phyloP scores from a whole-genome alignment of 2,797 vertebrate species.

The Malurus leucopterus region DNA sequence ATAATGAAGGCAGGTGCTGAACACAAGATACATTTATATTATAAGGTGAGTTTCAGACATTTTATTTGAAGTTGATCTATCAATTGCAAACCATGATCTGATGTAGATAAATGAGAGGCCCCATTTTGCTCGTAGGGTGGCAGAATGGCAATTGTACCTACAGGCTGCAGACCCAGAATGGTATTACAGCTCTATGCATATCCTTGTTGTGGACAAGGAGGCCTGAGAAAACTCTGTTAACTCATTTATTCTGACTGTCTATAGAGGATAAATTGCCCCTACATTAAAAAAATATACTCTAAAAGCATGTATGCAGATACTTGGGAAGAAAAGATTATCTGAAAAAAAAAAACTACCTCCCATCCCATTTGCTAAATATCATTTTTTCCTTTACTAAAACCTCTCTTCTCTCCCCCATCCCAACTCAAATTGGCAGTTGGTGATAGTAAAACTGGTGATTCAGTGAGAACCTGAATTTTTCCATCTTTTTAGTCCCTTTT shows the following conservation, averaged over 20 bases:
- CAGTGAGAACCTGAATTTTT: background rate
- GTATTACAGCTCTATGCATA: background rate
- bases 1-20: background rate
- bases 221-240: background rate
- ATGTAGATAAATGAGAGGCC: background rate
- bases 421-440: background rate
- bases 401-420: background rate
- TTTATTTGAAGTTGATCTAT: conserved; percentile 16
- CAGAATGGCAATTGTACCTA: background rate
- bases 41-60: background rate
- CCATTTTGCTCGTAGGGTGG: background rate
- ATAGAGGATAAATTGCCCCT: background rate
- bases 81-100: background rate
- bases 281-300: background rate
- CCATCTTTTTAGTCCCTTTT: background rate
- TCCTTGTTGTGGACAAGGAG: background rate
- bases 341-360: background rate
- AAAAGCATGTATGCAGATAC: background rate
- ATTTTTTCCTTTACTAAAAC: background rate
- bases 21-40: background rate
- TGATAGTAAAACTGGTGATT: background rate
- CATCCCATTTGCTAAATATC: background rate
- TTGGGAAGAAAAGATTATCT: background rate
- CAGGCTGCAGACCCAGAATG: background rate
- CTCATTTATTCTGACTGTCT: background rate